A percentile compares a stretch with the other conserved stretches of the same genome.
Evolutionary conservation across 2,797 vertebrate genomes (phyloP).

Genomic region (Channallabes apus): DNA sequence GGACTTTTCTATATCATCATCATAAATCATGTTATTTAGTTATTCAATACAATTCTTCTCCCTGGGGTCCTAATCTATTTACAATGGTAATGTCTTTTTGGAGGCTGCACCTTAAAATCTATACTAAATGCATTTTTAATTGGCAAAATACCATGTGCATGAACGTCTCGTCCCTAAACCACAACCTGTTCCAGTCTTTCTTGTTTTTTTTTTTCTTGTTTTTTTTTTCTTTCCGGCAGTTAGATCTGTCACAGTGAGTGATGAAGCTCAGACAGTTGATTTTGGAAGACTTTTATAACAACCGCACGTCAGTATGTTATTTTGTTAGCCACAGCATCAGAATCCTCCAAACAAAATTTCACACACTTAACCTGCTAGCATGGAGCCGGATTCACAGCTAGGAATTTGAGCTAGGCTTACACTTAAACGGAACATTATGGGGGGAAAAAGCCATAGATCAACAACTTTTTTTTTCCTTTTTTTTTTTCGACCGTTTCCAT

Average conservation of each 20-base stretch:
- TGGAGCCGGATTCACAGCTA: constrained; percentile 56
- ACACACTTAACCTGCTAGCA: constrained; percentile 30
- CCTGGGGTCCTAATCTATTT: constrained; percentile 76
- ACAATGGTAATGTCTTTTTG: constrained; percentile 74
- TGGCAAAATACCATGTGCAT: constrained; percentile 1
- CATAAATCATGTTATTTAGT: constrained; percentile 83
- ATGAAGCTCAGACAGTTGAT: constrained; percentile 23
- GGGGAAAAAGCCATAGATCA: constrained; percentile 30
- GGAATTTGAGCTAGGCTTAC: constrained; percentile 52
- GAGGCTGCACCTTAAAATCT: constrained; percentile 77
- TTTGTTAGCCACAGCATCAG: constrained; percentile 28
- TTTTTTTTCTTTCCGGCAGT: constrained; percentile 2
- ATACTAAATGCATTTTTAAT: constrained; percentile 78
- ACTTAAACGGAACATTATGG: constrained; percentile 41
- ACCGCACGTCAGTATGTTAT: constrained; percentile 23
- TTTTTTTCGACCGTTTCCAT: constrained; percentile 12
- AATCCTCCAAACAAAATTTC: constrained; percentile 18
- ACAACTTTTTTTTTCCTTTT: constrained; percentile 23
- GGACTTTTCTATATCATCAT: constrained; percentile 74
- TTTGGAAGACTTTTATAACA: constrained; percentile 33
- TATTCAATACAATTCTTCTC: constrained; percentile 76
- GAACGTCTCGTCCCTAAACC: constrained; percentile 11
- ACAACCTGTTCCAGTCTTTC: constrained; percentile 14
- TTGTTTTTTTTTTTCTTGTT: not conserved
- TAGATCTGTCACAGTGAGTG: constrained; percentile 21